A percentile compares a stretch with the other conserved stretches of the same genome.
phyloP scores from a whole-genome alignment of 2,113 vertebrate species.

The Ifrita kowaldi region DNA sequence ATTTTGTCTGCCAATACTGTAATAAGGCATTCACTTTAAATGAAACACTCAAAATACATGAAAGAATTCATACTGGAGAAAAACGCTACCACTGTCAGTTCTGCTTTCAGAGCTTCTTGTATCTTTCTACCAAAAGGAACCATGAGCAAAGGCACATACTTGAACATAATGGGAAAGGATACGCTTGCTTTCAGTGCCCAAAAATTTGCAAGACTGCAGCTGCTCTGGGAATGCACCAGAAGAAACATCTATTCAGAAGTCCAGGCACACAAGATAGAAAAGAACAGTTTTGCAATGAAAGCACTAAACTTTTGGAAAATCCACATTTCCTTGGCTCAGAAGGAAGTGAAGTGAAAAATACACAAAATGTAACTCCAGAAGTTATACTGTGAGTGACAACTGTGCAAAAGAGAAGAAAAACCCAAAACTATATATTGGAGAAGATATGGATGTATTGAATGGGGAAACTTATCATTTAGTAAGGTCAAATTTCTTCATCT shows the following conservation, averaged over 20 bases:
- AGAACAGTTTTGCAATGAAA: constrained; percentile 57
- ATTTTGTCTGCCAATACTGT: constrained; percentile 90
- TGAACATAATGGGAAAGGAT: constrained; percentile 77
- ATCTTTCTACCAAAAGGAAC: constrained; percentile 93
- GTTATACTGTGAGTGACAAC: constrained; percentile 49
- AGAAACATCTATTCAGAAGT: constrained; percentile 82
- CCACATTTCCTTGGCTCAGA: constrained; percentile 49
- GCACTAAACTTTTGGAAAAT: constrained; percentile 39
- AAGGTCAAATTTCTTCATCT: constrained; percentile 29
- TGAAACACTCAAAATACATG: constrained; percentile 84
- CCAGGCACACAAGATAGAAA: constrained; percentile 41
- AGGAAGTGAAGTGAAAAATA: constrained; percentile 43
- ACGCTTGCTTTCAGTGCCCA: constrained; percentile 78
- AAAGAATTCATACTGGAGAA: constrained; percentile 86
- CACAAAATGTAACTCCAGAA: constrained; percentile 21
- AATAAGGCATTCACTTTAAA: constrained; percentile 85
- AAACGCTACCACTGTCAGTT: constrained; percentile 93
- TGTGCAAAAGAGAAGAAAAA: neutral
- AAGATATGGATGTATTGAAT: constrained; percentile 30
- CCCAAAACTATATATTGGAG: neutral
- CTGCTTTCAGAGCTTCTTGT: constrained; percentile 94
- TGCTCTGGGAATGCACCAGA: constrained; percentile 81
- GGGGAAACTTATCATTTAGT: neutral
- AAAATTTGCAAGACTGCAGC: constrained; percentile 86
- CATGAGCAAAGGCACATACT: constrained; percentile 90